Conservation (phyloP, 2,797 vertebrate species). For the Clarias pachynema region DNA sequence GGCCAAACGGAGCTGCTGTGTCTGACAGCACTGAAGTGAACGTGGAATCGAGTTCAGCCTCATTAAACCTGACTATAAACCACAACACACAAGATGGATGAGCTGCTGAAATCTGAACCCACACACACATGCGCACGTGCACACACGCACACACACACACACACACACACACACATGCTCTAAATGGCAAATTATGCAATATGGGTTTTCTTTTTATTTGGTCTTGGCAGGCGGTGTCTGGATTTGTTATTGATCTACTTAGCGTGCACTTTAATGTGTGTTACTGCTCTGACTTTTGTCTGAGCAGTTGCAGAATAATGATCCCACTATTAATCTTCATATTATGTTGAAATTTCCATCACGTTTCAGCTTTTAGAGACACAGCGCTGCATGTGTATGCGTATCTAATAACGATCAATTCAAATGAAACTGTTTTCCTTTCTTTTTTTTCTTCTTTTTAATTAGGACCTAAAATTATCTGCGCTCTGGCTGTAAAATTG, state of each 20-base stretch:
- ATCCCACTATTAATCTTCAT: background rate
- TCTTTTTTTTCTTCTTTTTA: background rate
- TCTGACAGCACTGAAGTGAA: background rate
- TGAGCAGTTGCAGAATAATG: background rate
- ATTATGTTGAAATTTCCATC: background rate
- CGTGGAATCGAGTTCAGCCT: slow-evolving; percentile 8
- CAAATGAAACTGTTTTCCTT: background rate
- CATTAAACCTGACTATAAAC: slow-evolving; percentile 39
- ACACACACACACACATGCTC: background rate
- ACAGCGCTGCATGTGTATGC: no score
- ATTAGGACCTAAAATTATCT: background rate
- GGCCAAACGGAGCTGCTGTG: background rate
- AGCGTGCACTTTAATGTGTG: background rate
- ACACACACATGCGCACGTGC: background rate
- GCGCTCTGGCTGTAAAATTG: no score
- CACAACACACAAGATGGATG: slow-evolving; percentile 22
- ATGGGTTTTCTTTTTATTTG: slow-evolving; percentile 4
- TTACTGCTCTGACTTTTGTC: background rate
- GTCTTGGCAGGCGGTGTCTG: background rate
- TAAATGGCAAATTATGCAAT: slow-evolving; percentile 5
- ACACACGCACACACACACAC: background rate
- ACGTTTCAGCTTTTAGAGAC: background rate
- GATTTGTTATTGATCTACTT: slow-evolving; percentile 12
- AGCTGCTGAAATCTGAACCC: slow-evolving; percentile 1
- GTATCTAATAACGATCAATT: background rate